Evolutionary conservation across 2,113 vertebrate genomes (phyloP), one percentile per base, ranked within the genome.

Genomic region (Lichenostomus cassidix): DNA sequence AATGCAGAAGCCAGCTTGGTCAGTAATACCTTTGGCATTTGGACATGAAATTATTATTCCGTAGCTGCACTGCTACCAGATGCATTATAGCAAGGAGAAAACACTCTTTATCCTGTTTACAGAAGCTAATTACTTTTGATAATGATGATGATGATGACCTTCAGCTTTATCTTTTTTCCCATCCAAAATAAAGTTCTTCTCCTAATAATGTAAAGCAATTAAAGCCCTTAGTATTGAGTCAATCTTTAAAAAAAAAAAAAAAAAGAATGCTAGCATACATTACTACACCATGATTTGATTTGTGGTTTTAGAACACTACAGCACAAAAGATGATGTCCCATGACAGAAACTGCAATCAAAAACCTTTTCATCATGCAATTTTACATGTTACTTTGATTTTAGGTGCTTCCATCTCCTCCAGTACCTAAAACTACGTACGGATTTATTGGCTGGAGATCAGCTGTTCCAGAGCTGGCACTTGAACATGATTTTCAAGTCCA

Each of bases 401-500:
- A 99, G 99, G 97, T 99, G 35, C 62, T 92, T 8, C 97, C 98
- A 1, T 99, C 98, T 5, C 98, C 98, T 31, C 98, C 98, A 1
- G 50, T 99, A 24, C 99, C 99, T 1, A 92, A 96, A 93, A 99
- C 99, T 1, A 98, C 97, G 2, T 98, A 99, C 93, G 98, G 98
- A 9, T 96, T 99, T 83, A 98, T 99, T 53, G 99, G 99, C 64
- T 99, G 99, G 99, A 97, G 98, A 55, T 99, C 98, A 1, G 60
- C 82, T 7, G 94, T 97, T 28, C 95, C 98, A 1, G 97, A 77
- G n/a, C 92, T 98, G 41, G 95, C 97, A 69, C 97, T 99, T 69
- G 98, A 98, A n/a, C 91, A 42, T 0, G 95, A 92, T 19, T 55
- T 35, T 20, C 92, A 94, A 73, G 90, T 97, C 73, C 88, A 18